phyloP scores from a whole-genome alignment of 2,113 vertebrate genomes.

The Etheostoma cragini region DNA sequence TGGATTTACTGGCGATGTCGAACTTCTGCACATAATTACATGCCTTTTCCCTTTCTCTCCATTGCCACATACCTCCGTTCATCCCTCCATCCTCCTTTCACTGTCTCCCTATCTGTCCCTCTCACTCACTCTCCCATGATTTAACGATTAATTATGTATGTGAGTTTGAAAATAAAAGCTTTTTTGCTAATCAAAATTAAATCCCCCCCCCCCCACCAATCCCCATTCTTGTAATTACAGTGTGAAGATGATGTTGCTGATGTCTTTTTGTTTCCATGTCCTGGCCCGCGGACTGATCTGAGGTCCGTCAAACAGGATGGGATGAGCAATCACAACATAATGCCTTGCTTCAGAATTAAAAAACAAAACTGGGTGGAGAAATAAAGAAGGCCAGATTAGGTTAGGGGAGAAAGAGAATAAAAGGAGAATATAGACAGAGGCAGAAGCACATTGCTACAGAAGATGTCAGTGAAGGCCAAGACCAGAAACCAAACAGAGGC shows the following conservation, averaged over 20 bases:
- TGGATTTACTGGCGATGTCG: conserved; percentile 96
- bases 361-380: conserved; percentile 39
- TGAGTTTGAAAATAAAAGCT: conserved; percentile 96
- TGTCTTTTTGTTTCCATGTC: conserved; percentile 74
- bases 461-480: conserved; percentile 30
- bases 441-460: conserved; percentile 39
- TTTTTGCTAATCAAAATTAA: conserved; percentile 92
- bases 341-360: conserved; percentile 43
- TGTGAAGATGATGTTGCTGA: conserved; percentile 85
- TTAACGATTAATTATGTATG: conserved; percentile 99
- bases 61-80: conserved; percentile 43
- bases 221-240: conserved; percentile 88
- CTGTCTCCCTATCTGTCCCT: conserved; percentile 77
- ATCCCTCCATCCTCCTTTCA: conserved; percentile 68
- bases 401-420: conserved; percentile 39
- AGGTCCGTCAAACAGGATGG: conserved; percentile 65
- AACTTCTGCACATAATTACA: conserved; percentile 97
- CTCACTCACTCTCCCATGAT: conserved; percentile 86
- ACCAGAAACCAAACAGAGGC: conserved; percentile 29
- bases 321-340: conserved; percentile 63
- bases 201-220: conserved; percentile 68
- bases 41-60: conserved; percentile 86
- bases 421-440: conserved; percentile 44
- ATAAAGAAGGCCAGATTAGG: conserved; percentile 30
- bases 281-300: conserved; percentile 56